phyloP scores from a whole-genome alignment of 2,888 invertebrate species.

The Seira sanloemensis region DNA sequence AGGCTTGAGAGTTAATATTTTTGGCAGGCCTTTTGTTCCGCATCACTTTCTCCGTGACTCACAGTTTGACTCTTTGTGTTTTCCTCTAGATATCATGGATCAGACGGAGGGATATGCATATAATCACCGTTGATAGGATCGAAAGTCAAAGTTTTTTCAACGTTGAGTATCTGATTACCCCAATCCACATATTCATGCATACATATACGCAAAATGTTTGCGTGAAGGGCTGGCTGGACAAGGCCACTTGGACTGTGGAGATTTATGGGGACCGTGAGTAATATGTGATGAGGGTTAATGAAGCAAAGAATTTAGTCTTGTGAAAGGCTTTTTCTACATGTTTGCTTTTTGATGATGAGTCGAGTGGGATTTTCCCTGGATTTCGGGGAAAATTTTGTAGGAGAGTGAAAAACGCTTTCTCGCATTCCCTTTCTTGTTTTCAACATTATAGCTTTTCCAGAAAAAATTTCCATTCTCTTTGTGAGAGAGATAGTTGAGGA shows the following conservation, averaged over 20 bases:
- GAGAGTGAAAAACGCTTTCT: background rate
- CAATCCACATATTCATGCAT: background rate
- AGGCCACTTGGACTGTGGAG: background rate
- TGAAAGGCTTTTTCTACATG: conserved; percentile 15
- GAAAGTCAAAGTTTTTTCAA: conserved; percentile 84
- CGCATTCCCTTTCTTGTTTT: background rate
- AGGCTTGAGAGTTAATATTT: too few species aligned
- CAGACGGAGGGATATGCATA: conserved; percentile 93
- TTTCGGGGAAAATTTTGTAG: background rate
- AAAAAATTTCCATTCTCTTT: background rate
- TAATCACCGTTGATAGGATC: conserved; percentile 92
- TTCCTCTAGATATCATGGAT: conserved; percentile 90
- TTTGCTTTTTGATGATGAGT: conserved; percentile 6
- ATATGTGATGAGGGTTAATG: conserved; percentile 13
- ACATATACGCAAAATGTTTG: background rate
- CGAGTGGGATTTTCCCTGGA: background rate
- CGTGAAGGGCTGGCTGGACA: too few species aligned
- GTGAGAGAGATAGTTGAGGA: background rate
- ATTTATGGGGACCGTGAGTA: conserved; percentile 6
- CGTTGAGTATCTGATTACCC: conserved; percentile 82
- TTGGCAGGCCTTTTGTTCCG: too few species aligned
- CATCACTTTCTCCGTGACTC: background rate
- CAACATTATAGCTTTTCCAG: background rate
- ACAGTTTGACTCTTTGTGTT: background rate
- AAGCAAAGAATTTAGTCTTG: conserved; percentile 18